A percentile compares a stretch with the other conserved stretches of the same genome.
Conservation (phyloP, 2,113 vertebrate genomes). For the Heliornis fulica region DNA sequence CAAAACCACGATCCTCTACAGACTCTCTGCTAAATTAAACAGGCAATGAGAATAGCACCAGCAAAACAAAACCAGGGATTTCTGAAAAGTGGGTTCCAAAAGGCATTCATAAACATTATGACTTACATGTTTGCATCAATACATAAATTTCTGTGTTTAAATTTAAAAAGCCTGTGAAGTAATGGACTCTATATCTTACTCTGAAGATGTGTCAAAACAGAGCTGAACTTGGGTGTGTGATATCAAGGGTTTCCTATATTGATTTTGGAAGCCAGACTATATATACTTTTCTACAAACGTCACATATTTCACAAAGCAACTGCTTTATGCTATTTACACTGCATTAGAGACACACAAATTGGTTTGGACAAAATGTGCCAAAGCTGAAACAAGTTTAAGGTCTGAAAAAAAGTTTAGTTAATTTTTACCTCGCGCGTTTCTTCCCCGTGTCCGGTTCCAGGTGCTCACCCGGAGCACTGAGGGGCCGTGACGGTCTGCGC, state of each 20-base stretch:
- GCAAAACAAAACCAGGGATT: neutral
- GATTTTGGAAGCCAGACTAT: slow-evolving; percentile 35
- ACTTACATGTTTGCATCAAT: neutral
- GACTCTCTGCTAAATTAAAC: neutral
- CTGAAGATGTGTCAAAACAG: slow-evolving; percentile 36
- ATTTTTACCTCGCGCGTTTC: neutral
- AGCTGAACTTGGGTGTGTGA: neutral
- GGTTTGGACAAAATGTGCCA: neutral
- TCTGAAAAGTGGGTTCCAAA: neutral
- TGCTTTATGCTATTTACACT: neutral
- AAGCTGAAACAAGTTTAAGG: neutral
- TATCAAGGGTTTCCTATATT: neutral
- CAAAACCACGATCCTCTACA: neutral
- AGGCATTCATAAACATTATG: neutral
- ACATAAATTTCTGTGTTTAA: neutral
- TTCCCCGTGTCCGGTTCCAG: neutral
- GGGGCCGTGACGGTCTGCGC: neutral
- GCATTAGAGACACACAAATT: neutral
- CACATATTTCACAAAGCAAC: slow-evolving; percentile 30
- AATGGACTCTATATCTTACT: slow-evolving; percentile 1
- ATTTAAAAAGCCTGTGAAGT: neutral
- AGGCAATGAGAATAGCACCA: neutral
- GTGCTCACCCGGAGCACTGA: neutral
- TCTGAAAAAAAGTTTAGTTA: neutral
- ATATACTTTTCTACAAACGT: neutral